Conservation (phyloP, 2,113 vertebrate genomes). For the Nesogale talazaci region DNA sequence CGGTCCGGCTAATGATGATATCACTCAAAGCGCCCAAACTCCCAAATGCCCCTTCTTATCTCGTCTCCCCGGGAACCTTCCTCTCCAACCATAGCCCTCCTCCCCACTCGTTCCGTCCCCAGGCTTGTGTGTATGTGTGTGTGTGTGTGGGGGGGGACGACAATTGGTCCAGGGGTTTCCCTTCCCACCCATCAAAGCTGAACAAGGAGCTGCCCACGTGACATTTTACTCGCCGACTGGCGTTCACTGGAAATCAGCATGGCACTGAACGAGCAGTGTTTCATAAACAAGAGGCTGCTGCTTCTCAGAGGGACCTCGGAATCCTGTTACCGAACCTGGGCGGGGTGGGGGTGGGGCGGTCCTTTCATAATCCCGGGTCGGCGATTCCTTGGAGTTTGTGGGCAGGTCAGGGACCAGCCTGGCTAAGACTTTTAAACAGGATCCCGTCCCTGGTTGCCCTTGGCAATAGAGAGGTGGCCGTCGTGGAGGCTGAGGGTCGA, state of each 20-base stretch:
- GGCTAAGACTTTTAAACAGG: conserved; percentile 8
- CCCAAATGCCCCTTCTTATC: background rate
- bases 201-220: conserved; percentile 60
- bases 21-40: background rate
- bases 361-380: background rate
- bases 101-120: background rate
- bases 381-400: background rate
- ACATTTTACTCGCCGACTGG: conserved; percentile 63
- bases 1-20: background rate
- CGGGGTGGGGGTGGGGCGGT: too few relatives aligned
- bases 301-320: conserved; percentile 33
- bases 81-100: conserved; percentile 1
- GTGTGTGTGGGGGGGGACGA: background rate
- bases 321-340: conserved; percentile 5
- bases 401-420: conserved; percentile 1
- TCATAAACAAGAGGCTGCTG: conserved; percentile 55
- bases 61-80: background rate
- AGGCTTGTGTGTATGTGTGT: too few relatives aligned
- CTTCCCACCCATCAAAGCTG: conserved; percentile 14
- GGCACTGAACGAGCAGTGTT: conserved; percentile 41
- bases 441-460: background rate
- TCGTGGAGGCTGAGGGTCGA: conserved; percentile 27
- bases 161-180: background rate
- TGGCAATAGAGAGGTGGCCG: conserved; percentile 47
- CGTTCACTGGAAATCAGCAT: conserved; percentile 65